Percentiles rank a stretch among this genome's conserved stretches.
Conservation (phyloP, 2,888 invertebrate species). For the Nomada fabriciana region DNA sequence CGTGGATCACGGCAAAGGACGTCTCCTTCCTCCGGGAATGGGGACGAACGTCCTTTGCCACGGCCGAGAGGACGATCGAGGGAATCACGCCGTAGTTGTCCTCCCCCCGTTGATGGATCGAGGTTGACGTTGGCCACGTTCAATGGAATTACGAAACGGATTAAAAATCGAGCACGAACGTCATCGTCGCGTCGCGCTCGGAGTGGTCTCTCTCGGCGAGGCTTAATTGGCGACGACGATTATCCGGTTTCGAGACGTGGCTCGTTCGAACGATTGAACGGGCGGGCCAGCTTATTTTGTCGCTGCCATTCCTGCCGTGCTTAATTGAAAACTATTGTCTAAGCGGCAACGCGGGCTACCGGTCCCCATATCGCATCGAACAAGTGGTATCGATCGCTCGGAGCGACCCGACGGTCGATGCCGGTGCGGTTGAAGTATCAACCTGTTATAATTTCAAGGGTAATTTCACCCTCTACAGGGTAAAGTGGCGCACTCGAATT, state of each 20-base stretch:
- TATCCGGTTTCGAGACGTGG: constrained; percentile 46
- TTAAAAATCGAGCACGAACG: constrained; percentile 34
- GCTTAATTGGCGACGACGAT: constrained; percentile 51
- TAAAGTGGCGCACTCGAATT: constrained; percentile 69
- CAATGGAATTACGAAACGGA: constrained; percentile 9
- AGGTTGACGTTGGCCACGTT: neutral
- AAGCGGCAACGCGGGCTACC: constrained; percentile 11
- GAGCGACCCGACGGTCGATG: constrained; percentile 61
- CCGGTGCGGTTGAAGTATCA: constrained; percentile 69
- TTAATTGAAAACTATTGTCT: constrained; percentile 51
- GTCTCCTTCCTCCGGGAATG: constrained; percentile 39
- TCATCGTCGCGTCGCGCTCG: constrained; percentile 2
- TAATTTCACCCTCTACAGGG: constrained; percentile 74
- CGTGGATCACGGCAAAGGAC: constrained; percentile 1
- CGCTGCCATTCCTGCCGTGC: constrained; percentile 38
- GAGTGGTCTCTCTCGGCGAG: neutral
- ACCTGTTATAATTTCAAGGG: constrained; percentile 78
- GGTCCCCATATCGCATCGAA: constrained; percentile 57
- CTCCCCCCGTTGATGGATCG: neutral
- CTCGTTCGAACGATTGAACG: constrained; percentile 33
- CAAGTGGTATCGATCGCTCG: constrained; percentile 65
- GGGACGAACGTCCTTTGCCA: constrained; percentile 9
- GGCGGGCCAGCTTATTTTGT: constrained; percentile 39
- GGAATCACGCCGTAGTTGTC: neutral
- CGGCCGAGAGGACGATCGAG: constrained; percentile 30